A percentile compares a stretch with the other conserved stretches of the same genome.
These are phyloP conservation scores for Sarcophaga peregrina DNA, from an alignment of 1,140 invertebrate genomes.

Conservation along the genomic window DNA sequence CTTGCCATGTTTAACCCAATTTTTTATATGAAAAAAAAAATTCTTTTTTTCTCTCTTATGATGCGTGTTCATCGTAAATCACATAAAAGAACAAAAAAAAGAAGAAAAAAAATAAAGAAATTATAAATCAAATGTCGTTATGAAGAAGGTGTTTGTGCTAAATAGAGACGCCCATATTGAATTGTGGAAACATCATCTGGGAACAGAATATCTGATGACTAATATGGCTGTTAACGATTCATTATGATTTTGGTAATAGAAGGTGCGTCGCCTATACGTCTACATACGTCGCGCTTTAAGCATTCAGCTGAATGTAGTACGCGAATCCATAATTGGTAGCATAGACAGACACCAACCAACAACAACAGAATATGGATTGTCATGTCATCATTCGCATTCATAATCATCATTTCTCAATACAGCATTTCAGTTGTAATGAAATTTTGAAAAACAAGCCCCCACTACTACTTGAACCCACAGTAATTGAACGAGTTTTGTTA, in stretches of 20 bases:
- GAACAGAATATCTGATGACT: background rate
- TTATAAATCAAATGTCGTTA: no score
- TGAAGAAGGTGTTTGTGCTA: conserved; percentile 15
- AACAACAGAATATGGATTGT: background rate
- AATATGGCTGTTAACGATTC: background rate
- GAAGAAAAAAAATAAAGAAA: no score
- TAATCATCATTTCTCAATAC: no score
- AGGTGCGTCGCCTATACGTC: background rate
- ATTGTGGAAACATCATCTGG: background rate
- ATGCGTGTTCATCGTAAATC: no score
- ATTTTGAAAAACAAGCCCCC: no score
- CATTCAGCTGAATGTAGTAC: background rate
- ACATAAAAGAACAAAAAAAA: no score
- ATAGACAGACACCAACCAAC: no score
- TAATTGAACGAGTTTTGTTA: no score
- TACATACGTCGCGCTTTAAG: background rate
- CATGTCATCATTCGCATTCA: background rate
- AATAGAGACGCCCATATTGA: conserved; percentile 2
- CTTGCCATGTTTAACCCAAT: conserved; percentile 16
- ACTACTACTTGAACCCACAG: no score
- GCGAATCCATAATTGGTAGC: conserved; percentile 11
- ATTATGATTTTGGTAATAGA: background rate
- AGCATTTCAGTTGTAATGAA: no score
- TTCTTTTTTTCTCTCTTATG: no score
- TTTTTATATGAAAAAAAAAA: background rate